Conservation (phyloP, 2,797 vertebrate genomes). For the Loris lydekkerianus region DNA sequence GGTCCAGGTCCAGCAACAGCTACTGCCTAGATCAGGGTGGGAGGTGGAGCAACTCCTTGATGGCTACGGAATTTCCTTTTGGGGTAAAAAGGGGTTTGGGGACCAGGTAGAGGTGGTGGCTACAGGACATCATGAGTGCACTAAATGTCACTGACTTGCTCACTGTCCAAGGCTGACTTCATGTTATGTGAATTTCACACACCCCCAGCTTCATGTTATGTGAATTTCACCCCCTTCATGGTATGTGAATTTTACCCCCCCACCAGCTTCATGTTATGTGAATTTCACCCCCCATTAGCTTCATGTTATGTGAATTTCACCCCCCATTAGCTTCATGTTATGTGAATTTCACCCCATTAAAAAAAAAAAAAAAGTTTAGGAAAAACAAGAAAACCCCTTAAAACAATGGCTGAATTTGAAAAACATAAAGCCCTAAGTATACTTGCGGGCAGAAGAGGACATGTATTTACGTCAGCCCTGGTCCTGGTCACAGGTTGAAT, state of each 20-base stretch:
- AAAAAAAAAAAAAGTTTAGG: not conserved
- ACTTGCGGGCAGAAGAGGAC: not conserved
- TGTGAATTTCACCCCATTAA: not conserved
- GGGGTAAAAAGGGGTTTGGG: not conserved
- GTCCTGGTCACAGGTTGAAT: fast-evolving
- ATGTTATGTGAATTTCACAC: no score
- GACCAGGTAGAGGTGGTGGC: not conserved
- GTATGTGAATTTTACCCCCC: no score
- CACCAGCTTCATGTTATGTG: no score
- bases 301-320: no score
- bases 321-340: not conserved
- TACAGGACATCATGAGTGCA: no score
- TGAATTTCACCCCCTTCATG: not conserved
- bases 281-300: no score
- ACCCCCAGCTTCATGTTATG: not conserved
- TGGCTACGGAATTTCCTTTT: not conserved
- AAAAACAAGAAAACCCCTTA: not conserved
- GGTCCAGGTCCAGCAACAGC: no score
- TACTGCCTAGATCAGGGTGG: fast-evolving
- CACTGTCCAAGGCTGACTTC: not conserved
- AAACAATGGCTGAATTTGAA: not conserved
- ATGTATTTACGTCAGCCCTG: not conserved
- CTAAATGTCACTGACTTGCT: not conserved
- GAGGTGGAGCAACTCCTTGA: not conserved
- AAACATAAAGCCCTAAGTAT: not conserved